phyloP scores from a whole-genome alignment of 2,797 vertebrate species.

The Myotis myotis region DNA sequence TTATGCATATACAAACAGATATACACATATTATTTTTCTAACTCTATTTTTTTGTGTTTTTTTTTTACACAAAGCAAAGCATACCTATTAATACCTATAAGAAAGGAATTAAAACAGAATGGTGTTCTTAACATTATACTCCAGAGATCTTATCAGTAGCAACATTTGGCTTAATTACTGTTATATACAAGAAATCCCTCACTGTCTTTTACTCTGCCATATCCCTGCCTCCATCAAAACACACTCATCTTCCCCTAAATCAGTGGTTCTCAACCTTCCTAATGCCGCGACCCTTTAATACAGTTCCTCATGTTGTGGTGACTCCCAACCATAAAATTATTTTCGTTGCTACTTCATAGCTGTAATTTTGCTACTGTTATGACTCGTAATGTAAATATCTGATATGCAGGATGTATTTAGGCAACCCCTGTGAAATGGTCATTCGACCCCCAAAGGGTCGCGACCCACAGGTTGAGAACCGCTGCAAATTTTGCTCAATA shows the following conservation, averaged over 20 bases:
- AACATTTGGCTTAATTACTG: constrained; percentile 27
- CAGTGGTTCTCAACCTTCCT: no score
- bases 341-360: no score
- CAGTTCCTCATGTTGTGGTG: no score
- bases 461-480: no score
- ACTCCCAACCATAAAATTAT: no score
- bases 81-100: background rate
- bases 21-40: constrained; percentile 14
- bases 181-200: background rate
- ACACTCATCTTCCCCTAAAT: background rate
- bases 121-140: background rate
- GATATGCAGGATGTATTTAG: no score
- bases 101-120: background rate
- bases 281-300: no score
- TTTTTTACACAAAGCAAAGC: constrained; percentile 4
- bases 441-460: no score
- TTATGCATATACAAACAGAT: constrained; percentile 20
- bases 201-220: background rate
- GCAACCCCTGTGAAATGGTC: no score
- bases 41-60: background rate
- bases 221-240: background rate
- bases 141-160: background rate
- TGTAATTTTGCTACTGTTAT: no score
- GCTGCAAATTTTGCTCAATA: background rate
- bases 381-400: no score